These are phyloP conservation scores for Apoderus coryli DNA, from an alignment of 2,888 invertebrate genomes.

Conservation along the genomic window DNA sequence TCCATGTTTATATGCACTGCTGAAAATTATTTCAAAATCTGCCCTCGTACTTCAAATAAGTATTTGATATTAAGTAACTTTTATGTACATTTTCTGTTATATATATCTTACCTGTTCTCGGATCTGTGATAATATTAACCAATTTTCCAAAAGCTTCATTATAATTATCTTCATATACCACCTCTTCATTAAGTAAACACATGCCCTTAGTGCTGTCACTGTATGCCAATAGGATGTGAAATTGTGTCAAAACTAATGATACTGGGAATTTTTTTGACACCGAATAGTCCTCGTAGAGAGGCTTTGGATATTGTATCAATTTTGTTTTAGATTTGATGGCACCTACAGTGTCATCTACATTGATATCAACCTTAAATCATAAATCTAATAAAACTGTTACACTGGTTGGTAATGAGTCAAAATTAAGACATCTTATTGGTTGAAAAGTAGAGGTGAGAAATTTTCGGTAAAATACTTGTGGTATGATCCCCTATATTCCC, in stretches of 20 bases:
- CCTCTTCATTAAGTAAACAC: constrained; percentile 70
- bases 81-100: no score
- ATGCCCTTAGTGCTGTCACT: constrained; percentile 71
- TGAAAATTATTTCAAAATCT: no score
- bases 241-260: constrained; percentile 75
- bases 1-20: no score
- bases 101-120: constrained; percentile 38
- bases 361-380: constrained; percentile 36
- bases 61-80: no score
- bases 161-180: constrained; percentile 75
- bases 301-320: constrained; percentile 30
- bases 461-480: no score
- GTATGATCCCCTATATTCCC: no score
- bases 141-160: constrained; percentile 68
- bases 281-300: constrained; percentile 27
- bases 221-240: constrained; percentile 76
- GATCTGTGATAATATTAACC: constrained; percentile 68
- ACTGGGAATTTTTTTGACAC: constrained; percentile 39
- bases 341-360: constrained; percentile 36
- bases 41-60: no score
- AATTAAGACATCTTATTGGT: no score
- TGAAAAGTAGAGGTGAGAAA: no score
- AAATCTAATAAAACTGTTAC: constrained; percentile 13
- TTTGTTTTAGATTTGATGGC: constrained; percentile 35
- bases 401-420: no score